Evolutionary conservation across 2,888 invertebrate species (phyloP), one percentile per base, ranked within the genome.

Genomic region (Lingula anatina): DNA sequence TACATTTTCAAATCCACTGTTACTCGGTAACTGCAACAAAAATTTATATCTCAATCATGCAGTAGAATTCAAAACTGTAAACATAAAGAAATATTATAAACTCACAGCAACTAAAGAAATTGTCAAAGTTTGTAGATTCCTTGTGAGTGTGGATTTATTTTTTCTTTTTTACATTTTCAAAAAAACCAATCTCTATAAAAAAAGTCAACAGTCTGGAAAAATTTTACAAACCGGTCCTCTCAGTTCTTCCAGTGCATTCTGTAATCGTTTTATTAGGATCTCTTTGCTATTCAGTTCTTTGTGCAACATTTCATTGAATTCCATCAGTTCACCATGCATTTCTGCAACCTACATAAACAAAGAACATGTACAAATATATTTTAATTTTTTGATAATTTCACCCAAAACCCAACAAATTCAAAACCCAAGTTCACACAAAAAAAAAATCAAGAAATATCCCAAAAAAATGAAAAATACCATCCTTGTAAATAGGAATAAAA

Each of bases 281-380:
- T 87, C 86, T 66, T 85, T 85, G 78, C 70, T 61, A 54, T 83
- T 83, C 45, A 92, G 77, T 40, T 85, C 82, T 59, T 84, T 81
- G 68, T 89, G 90, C 53, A 93, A 80, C 70, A 86, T 81, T 48
- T 89, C 87, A 78, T 92, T 92, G 66, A 92, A 90, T 75, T 92
- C 91, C 88, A 92, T 90, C 46, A 93, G 79, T 72, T 93, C 92
- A 0, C 90, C 91, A 68, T 92, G 92, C 92, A 93, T 93, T 79
- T 92, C 90, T 2, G 92, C 91, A 1, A 92, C 90, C 83, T 91
- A 65, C 2, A 47, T 42, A 36, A 40, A 44, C 39, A 24, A 42
- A 47, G 2, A 23, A 45, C 36, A 27, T 39, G 26, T 25, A 44
- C n/a, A n/a, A n/a, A n/a, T n/a, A n/a, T n/a, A n/a, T n/a, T n/a